These are phyloP conservation scores for Aleiodes sp. DNA, from an alignment of 1,140 invertebrate genomes.

Conservation along the genomic window DNA sequence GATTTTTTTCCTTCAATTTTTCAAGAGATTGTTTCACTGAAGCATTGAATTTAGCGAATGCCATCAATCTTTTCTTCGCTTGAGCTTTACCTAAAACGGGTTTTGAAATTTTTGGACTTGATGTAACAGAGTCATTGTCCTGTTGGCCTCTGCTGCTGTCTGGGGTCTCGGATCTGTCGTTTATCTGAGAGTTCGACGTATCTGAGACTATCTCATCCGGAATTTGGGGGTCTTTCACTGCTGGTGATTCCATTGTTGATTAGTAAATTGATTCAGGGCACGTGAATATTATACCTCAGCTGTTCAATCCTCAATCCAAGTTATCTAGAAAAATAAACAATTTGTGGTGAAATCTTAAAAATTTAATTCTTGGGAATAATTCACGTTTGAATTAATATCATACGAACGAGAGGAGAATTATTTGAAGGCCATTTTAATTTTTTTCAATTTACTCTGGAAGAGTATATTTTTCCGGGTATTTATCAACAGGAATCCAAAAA, in stretches of 20 bases:
- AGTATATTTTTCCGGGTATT: no score
- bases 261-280: no score
- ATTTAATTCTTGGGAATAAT: no score
- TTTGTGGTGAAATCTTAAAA: no score
- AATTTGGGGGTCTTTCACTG: background rate
- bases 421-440: no score
- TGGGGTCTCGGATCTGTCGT: constrained; percentile 23
- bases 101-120: constrained; percentile 50
- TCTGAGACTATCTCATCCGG: background rate
- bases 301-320: no score
- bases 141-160: constrained; percentile 20
- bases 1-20: constrained; percentile 25
- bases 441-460: no score
- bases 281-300: no score
- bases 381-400: no score
- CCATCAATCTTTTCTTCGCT: constrained; percentile 64
- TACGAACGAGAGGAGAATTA: no score
- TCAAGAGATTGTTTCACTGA: constrained; percentile 43
- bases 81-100: constrained; percentile 63
- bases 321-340: no score
- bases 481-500: no score
- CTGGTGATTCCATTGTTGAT: constrained; percentile 12
- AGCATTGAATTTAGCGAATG: constrained; percentile 60
- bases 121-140: constrained; percentile 19
- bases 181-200: background rate